phyloP scores from a whole-genome alignment of 2,797 vertebrate species.

The Ceryle rudis region DNA sequence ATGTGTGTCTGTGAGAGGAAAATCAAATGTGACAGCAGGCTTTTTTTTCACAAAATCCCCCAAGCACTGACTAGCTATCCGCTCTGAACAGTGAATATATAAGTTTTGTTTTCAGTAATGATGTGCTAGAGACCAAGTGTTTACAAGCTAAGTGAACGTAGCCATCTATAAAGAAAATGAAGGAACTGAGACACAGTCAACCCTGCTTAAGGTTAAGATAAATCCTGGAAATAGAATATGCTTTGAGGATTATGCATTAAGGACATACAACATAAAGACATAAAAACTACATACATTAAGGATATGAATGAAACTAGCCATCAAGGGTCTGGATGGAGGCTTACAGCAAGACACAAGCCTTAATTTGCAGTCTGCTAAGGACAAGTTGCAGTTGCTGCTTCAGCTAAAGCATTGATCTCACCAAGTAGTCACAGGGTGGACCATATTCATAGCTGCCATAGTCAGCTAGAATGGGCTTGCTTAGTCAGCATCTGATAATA shows the following conservation, averaged over 20 bases:
- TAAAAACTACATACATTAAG: background rate
- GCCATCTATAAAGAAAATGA: background rate
- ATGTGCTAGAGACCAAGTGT: background rate
- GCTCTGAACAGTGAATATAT: background rate
- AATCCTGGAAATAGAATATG: background rate
- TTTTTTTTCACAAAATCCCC: background rate
- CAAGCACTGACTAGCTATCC: background rate
- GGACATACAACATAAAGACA: background rate
- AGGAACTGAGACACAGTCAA: background rate
- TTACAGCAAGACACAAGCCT: background rate
- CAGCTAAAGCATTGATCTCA: background rate
- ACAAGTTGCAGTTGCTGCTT: background rate
- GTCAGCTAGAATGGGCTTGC: background rate
- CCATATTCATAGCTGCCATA: background rate
- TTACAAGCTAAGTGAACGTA: background rate
- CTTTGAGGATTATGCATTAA: background rate
- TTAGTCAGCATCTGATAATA: background rate
- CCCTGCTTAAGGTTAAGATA: background rate
- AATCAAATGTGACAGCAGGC: background rate
- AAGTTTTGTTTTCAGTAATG: background rate
- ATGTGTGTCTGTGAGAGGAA: background rate
- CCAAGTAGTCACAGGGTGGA: background rate
- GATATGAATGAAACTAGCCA: background rate
- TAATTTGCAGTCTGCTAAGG: background rate
- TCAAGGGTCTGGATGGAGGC: background rate